A percentile compares a stretch with the other conserved stretches of the same genome.
Evolutionary conservation across 1,140 invertebrate species (phyloP).

Genomic region (Eumaeus atala): DNA sequence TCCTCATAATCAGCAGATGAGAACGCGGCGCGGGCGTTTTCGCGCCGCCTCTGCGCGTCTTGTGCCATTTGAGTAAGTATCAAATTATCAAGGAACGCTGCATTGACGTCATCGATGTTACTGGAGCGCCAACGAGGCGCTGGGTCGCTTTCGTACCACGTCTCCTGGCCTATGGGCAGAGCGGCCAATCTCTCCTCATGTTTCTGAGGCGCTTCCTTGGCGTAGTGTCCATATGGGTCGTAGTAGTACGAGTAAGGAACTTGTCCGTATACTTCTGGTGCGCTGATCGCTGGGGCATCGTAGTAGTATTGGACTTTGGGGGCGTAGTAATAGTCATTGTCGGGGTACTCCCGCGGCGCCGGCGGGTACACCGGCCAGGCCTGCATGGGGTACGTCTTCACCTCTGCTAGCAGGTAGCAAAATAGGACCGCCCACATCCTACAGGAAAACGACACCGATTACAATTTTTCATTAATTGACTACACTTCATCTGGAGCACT

Average conservation of each 20-base stretch:
- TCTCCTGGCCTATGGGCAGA: conserved; percentile 78
- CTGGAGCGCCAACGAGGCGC: conserved; percentile 53
- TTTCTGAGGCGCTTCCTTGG: conserved; percentile 71
- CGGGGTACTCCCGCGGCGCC: conserved; percentile 55
- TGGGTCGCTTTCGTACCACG: conserved; percentile 75
- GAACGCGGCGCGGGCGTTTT: conserved; percentile 53
- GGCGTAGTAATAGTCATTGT: conserved; percentile 62
- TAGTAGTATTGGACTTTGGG: conserved; percentile 62
- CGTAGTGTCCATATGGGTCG: conserved; percentile 74
- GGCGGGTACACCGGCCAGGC: conserved; percentile 68
- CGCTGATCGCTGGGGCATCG: conserved; percentile 46
- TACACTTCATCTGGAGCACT: too few species aligned
- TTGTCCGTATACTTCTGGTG: conserved; percentile 56
- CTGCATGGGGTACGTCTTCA: conserved; percentile 58
- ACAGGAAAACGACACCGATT: conserved; percentile 31
- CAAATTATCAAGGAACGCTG: conserved; percentile 77
- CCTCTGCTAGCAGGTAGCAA: conserved; percentile 55
- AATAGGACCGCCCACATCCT: conserved; percentile 53
- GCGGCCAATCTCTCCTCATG: conserved; percentile 72
- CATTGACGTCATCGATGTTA: conserved; percentile 75
- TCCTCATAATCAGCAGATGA: conserved; percentile 65
- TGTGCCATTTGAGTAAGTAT: conserved; percentile 78
- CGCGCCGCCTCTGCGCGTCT: conserved; percentile 67
- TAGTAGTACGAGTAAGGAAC: conserved; percentile 73
- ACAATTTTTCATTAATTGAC: neutral